Evolutionary conservation across 2,113 vertebrate genomes (phyloP).

Genomic region (Ceuthmochares aereus): DNA sequence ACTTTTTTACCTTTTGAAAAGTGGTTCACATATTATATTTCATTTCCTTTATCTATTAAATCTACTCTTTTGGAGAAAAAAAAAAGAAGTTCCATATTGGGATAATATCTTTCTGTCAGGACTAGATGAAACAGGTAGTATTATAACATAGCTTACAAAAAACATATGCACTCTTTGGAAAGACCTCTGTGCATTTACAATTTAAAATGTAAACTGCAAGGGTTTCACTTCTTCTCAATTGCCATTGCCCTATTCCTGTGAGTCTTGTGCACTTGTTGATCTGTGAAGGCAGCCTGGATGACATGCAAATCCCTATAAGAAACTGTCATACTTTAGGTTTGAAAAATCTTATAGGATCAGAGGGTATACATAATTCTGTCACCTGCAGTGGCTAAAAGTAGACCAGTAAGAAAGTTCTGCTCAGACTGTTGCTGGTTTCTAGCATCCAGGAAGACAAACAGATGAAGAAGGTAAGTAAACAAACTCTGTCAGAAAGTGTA

Average conservation of each 20-base stretch:
- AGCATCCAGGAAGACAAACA: background rate
- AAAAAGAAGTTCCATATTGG: background rate
- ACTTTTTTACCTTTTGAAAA: background rate
- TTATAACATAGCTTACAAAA: background rate
- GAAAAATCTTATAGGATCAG: background rate
- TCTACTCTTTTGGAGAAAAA: background rate
- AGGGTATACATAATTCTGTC: background rate
- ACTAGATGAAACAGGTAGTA: background rate
- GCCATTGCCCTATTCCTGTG: background rate
- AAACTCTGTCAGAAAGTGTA: background rate
- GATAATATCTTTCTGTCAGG: background rate
- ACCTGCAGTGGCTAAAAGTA: background rate
- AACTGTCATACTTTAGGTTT: background rate
- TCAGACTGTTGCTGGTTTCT: background rate
- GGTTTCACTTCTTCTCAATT: background rate
- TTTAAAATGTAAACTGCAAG: background rate
- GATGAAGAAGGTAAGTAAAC: background rate
- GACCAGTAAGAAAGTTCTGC: background rate
- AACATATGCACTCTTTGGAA: background rate
- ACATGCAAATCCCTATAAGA: background rate
- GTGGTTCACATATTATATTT: background rate
- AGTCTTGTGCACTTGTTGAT: background rate
- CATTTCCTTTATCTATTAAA: background rate
- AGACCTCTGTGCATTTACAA: background rate
- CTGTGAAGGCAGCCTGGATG: background rate